Evolutionary conservation across 2,113 vertebrate genomes (phyloP), one percentile per base, ranked within the genome.

Genomic region (Panthera leo): DNA sequence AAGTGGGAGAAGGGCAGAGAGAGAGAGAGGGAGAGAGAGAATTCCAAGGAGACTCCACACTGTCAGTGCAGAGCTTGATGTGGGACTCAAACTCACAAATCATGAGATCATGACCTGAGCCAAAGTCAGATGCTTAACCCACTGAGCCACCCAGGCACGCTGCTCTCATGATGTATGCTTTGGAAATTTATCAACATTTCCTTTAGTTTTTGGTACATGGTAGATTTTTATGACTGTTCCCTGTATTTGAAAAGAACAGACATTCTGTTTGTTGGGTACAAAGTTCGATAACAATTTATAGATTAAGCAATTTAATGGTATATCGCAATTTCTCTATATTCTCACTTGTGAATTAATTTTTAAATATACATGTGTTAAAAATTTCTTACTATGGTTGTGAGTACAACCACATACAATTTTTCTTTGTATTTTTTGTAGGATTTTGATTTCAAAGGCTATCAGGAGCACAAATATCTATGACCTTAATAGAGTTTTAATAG

Each of bases 271-370:
- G 3, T 84, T 79, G 53, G 55, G 12, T 61, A 73, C 42, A 91
- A 48, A 58, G 31, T 85, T 55, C 12, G 67, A 42, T 39, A 67
- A 13, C 25, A 94, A 61, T 39, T 96, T 92, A 73, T 15, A 82
- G 16, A 31, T 80, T 34, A 85, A 85, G 5, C 12, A 89, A n/a
- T 71, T 94, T 86, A 94, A 94, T 82, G n/a, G 9, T 58, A 34
- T 23, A 36, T 75, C 53, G 39, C 3, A 89, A n/a, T 89, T 89
- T 73, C 51, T 87, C n/a, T 89, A 11, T 25, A 68, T 58, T 15
- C 23, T 92, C 67, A 79, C 42, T 55, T 92, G 36, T 94, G 80
- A 89, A 90, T 76, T 96, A 58, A 58, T 36, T 94, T 96, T 89
- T 96, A 23, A 86, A 73, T 31, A 73, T 55, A 36, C 10, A 45